These are phyloP conservation scores for Prostheceraeus crozeri DNA, from an alignment of 2,888 invertebrate genomes.

Conservation along the genomic window DNA sequence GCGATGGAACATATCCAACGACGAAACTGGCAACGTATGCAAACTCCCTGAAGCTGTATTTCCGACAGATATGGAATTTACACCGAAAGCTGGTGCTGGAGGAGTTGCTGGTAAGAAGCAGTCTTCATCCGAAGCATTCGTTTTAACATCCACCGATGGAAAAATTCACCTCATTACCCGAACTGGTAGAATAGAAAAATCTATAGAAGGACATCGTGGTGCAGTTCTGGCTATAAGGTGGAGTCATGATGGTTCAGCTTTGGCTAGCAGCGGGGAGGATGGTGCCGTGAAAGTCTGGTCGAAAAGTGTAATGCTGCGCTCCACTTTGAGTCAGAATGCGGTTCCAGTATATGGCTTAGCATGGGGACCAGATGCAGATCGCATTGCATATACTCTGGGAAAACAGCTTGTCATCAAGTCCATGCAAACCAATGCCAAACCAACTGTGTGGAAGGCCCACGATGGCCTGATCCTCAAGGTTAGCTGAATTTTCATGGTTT, in stretches of 20 bases:
- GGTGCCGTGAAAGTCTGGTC: constrained; percentile 95
- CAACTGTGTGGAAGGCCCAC: constrained; percentile 80
- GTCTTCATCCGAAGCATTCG: constrained; percentile 68
- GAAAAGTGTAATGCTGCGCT: constrained; percentile 76
- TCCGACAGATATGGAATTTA: constrained; percentile 82
- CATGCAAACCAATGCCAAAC: constrained; percentile 60
- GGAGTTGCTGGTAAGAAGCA: constrained; percentile 48
- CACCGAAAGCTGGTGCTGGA: constrained; percentile 63
- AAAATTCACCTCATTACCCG: constrained; percentile 74
- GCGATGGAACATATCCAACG: constrained; percentile 61
- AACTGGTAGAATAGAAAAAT: constrained; percentile 82
- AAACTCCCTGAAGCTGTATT: constrained; percentile 74
- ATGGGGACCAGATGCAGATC: constrained; percentile 64
- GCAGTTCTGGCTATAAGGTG: constrained; percentile 81
- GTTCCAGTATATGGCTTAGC: constrained; percentile 72
- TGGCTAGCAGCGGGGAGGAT: constrained; percentile 90
- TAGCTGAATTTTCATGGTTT: too few relatives aligned
- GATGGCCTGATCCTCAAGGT: constrained; percentile 77
- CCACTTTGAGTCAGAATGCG: constrained; percentile 72
- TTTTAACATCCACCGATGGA: constrained; percentile 80
- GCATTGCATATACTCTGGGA: constrained; percentile 61
- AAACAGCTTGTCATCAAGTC: constrained; percentile 63
- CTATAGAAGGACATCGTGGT: constrained; percentile 77
- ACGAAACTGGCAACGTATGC: constrained; percentile 65
- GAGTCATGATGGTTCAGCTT: constrained; percentile 89